A percentile compares a stretch with the other conserved stretches of the same genome.
These are phyloP conservation scores for Desmophyllum pertusum DNA, from an alignment of 92 coral and sea anemone species.

Conservation along the genomic window DNA sequence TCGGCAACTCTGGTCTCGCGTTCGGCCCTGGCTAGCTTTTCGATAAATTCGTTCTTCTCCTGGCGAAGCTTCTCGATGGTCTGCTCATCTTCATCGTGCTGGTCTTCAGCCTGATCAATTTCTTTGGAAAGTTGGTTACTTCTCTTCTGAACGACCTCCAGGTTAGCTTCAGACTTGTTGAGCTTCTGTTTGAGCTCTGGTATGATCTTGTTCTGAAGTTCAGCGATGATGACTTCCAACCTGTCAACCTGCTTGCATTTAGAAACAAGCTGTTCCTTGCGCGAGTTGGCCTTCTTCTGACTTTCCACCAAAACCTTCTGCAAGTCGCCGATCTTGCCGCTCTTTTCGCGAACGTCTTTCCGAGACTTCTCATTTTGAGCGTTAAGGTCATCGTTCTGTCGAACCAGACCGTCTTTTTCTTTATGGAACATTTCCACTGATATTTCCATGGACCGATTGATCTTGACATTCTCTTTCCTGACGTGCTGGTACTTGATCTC, in stretches of 20 bases:
- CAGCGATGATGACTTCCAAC: constrained; percentile 55
- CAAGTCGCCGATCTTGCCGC: constrained; percentile 47
- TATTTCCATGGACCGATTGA: constrained; percentile 14
- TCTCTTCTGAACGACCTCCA: constrained; percentile 12
- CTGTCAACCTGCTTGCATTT: constrained; percentile 70
- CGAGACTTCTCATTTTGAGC: constrained; percentile 59
- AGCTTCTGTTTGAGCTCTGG: constrained; percentile 35
- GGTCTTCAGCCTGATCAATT: constrained; percentile 26
- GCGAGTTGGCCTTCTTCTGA: constrained; percentile 63
- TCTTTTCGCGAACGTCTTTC: constrained; percentile 57
- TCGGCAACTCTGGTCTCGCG: constrained; percentile 67
- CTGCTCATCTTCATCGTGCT: constrained; percentile 19
- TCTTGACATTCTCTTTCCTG: constrained; percentile 26
- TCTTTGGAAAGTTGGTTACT: constrained; percentile 8
- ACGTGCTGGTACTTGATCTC: constrained; percentile 6
- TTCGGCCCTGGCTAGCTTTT: constrained; percentile 20
- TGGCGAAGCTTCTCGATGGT: constrained; percentile 17
- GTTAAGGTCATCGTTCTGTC: constrained; percentile 53
- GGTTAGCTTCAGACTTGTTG: constrained; percentile 21
- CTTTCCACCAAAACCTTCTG: constrained; percentile 59
- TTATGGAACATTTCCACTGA: constrained; percentile 6
- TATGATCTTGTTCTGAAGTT: constrained; percentile 26
- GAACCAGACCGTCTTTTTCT: constrained; percentile 39
- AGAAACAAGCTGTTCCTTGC: constrained; percentile 66
- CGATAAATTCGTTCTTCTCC: constrained; percentile 21